phyloP scores from a whole-genome alignment of 2,113 vertebrate species.

The Ptilonorhynchus violaceus region DNA sequence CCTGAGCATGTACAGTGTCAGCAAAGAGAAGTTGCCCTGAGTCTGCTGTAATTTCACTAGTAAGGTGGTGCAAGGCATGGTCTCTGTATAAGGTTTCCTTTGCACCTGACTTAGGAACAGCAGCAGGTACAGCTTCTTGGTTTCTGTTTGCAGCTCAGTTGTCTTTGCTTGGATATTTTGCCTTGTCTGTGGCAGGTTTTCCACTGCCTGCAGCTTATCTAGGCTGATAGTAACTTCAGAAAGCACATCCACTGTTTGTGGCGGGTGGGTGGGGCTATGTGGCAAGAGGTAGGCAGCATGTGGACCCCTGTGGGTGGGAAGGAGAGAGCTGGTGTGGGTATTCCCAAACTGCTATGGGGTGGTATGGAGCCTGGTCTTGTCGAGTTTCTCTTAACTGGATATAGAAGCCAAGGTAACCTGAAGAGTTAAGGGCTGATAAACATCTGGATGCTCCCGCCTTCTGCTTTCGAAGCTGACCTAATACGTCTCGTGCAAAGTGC shows the following conservation, averaged over 20 bases:
- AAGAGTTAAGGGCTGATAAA: neutral
- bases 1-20: neutral
- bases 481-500: neutral
- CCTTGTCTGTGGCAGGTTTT: neutral
- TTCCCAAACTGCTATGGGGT: neutral
- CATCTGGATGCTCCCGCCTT: neutral
- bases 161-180: neutral
- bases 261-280: neutral
- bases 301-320: neutral
- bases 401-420: neutral
- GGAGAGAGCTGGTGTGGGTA: neutral
- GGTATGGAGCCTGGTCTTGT: neutral
- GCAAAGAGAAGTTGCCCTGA: neutral
- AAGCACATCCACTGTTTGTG: neutral
- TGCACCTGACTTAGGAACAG: neutral
- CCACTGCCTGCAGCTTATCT: neutral
- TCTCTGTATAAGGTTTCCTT: neutral
- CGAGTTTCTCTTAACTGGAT: rapidly evolving
- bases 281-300: neutral
- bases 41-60: neutral
- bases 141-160: neutral
- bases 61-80: neutral
- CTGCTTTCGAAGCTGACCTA: neutral
- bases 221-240: neutral
- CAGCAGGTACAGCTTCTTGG: neutral